Evolutionary conservation across 2,888 invertebrate genomes (phyloP).

Genomic region (Aleiodes leptofemur): DNA sequence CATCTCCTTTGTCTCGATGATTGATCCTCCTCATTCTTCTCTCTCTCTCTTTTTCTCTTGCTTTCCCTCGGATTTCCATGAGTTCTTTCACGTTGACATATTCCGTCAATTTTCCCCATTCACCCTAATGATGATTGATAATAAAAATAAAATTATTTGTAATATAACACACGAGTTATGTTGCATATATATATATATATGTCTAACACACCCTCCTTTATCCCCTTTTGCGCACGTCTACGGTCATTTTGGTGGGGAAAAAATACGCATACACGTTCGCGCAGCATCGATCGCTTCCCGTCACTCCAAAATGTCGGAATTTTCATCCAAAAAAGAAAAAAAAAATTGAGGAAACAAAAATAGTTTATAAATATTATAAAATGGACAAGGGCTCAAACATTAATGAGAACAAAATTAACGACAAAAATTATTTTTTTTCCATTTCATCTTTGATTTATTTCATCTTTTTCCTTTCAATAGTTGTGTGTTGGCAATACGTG

Average conservation of each 20-base stretch:
- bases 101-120: background rate
- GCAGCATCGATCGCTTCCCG: conserved; percentile 28
- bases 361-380: background rate
- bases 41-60: too few relatives aligned
- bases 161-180: conserved; percentile 17
- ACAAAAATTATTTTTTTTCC: too few relatives aligned
- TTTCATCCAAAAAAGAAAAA: conserved; percentile 4
- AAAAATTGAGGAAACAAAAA: background rate
- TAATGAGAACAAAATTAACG: background rate
- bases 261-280: conserved; percentile 31
- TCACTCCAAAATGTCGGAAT: conserved; percentile 36
- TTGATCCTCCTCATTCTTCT: background rate
- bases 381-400: background rate
- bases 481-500: background rate
- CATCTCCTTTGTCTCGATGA: background rate
- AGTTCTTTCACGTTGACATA: too few relatives aligned
- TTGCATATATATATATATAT: background rate
- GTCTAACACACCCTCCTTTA: conserved; percentile 24
- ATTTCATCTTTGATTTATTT: too few relatives aligned
- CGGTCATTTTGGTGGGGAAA: conserved; percentile 1
- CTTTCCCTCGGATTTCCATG: background rate
- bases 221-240: conserved; percentile 21
- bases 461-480: background rate
- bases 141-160: conserved; percentile 1
- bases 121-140: background rate